Percentiles rank a stretch among this genome's conserved stretches.
These are phyloP conservation scores for Sciaenops ocellatus DNA, from an alignment of 2,797 vertebrate species.

Conservation along the genomic window DNA sequence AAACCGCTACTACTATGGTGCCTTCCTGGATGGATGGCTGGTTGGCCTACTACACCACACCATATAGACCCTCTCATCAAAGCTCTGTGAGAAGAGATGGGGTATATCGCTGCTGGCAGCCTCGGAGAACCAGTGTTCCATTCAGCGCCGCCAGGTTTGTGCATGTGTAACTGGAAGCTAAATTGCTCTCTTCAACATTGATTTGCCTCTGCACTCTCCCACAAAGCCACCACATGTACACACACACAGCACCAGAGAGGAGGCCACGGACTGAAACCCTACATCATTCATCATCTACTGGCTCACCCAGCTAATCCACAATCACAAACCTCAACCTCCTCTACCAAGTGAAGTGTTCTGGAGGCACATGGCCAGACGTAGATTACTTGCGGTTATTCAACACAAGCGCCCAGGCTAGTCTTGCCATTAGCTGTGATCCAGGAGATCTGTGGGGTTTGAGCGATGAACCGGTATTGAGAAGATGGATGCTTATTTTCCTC, in stretches of 20 bases:
- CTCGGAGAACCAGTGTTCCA: constrained; percentile 68
- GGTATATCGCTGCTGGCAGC: constrained; percentile 64
- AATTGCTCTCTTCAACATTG: constrained; percentile 75
- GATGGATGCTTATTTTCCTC: constrained; percentile 64
- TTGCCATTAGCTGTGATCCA: constrained; percentile 58
- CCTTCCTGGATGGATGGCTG: constrained; percentile 68
- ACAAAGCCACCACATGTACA: constrained; percentile 71
- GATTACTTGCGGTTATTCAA: constrained; percentile 65
- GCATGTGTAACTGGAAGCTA: constrained; percentile 73
- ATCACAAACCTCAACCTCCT: constrained; percentile 75
- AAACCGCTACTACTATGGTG: constrained; percentile 74
- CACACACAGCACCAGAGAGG: constrained; percentile 48
- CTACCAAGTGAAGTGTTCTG: constrained; percentile 70
- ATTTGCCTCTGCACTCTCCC: constrained; percentile 72
- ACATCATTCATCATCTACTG: constrained; percentile 80
- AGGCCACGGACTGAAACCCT: constrained; percentile 69
- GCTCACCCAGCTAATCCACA: constrained; percentile 72
- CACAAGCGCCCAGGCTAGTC: constrained; percentile 52
- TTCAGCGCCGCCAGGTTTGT: constrained; percentile 64
- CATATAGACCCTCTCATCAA: constrained; percentile 70
- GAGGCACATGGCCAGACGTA: constrained; percentile 64
- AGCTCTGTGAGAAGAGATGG: constrained; percentile 65
- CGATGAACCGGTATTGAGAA: constrained; percentile 39
- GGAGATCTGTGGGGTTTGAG: constrained; percentile 59
- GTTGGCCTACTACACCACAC: constrained; percentile 51